phyloP scores from a whole-genome alignment of 2,113 vertebrate genomes.

The Gasterosteus aculeatus region DNA sequence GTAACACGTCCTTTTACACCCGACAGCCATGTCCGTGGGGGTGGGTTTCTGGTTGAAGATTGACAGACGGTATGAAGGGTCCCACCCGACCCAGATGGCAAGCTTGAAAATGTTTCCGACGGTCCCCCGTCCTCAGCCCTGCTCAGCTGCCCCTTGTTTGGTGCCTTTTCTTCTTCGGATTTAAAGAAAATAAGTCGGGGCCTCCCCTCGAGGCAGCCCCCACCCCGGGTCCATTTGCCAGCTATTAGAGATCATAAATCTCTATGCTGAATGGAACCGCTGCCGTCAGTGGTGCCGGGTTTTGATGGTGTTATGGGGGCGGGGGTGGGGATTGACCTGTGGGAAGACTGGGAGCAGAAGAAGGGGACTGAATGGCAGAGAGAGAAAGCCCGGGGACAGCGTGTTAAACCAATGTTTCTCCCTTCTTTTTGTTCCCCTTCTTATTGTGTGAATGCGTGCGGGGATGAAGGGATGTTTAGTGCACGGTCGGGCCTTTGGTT shows the following conservation, averaged over 20 bases:
- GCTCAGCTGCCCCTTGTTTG: conserved; percentile 20
- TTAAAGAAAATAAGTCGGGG: conserved; percentile 63
- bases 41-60: conserved; percentile 22
- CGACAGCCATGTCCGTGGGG: background rate
- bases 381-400: conserved; percentile 59
- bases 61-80: conserved; percentile 57
- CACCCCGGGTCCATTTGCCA: conserved; percentile 66
- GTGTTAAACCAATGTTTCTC: conserved; percentile 74
- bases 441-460: conserved; percentile 36
- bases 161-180: conserved; percentile 57
- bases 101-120: conserved; percentile 71
- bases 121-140: conserved; percentile 23
- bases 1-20: conserved; percentile 4
- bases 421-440: conserved; percentile 58
- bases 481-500: conserved; percentile 41
- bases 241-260: conserved; percentile 82
- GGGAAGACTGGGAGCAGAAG: conserved; percentile 64
- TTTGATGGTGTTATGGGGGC: conserved; percentile 55
- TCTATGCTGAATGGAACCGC: conserved; percentile 70
- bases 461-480: conserved; percentile 59
- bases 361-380: conserved; percentile 64
- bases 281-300: conserved; percentile 54
- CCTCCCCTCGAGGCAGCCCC: conserved; percentile 52
- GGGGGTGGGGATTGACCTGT: conserved; percentile 60
- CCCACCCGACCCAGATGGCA: conserved; percentile 69